Evolutionary conservation across 2,888 invertebrate species (phyloP).

Genomic region (Desoria tigrina): DNA sequence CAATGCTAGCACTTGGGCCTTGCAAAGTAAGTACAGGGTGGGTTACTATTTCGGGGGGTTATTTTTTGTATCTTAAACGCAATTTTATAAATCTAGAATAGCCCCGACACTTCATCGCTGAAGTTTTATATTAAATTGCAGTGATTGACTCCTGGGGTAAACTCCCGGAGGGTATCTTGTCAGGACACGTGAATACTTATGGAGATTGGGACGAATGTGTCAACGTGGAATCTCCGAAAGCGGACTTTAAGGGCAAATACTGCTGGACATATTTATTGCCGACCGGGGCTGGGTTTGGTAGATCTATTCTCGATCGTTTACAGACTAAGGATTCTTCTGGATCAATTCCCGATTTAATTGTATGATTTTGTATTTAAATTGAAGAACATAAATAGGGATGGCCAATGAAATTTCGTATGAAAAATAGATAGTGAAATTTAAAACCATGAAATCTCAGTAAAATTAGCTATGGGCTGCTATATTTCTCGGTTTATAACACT

Average conservation of each 20-base stretch:
- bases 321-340: not conserved
- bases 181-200: conserved; percentile 24
- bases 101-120: not conserved
- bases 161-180: conserved; percentile 32
- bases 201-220: conserved; percentile 37
- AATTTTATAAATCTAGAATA: not conserved
- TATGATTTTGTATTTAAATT: too few species aligned
- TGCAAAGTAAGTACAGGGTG: conserved; percentile 17
- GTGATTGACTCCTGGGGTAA: conserved; percentile 42
- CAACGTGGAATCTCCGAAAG: not conserved
- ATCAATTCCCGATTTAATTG: not conserved
- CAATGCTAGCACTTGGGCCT: conserved; percentile 1
- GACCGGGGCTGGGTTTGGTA: not conserved
- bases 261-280: conserved; percentile 8
- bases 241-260: conserved; percentile 4
- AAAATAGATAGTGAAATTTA: too few species aligned
- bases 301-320: too few species aligned
- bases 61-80: not conserved
- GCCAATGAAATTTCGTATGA: too few species aligned
- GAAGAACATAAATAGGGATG: too few species aligned
- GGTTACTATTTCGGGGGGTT: not conserved
- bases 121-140: conserved; percentile 10
- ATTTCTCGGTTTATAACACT: too few species aligned
- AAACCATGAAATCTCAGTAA: too few species aligned
- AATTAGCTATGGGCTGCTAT: too few species aligned